phyloP scores from a whole-genome alignment of 2,113 vertebrate genomes.

The Cinclus mexicanus region DNA sequence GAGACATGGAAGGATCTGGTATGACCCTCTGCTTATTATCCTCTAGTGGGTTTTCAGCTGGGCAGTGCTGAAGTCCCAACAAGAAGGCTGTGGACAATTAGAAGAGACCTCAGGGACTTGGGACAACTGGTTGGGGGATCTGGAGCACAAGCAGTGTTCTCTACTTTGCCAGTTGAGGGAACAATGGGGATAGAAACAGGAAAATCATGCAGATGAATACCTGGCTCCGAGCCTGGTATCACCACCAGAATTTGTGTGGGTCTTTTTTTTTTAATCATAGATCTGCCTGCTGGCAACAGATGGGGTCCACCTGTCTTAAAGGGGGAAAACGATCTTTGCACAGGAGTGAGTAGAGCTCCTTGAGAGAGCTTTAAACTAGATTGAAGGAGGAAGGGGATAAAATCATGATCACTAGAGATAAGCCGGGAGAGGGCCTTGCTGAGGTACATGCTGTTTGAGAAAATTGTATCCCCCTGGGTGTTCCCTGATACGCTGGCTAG shows the following conservation, averaged over 20 bases:
- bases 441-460: too few relatives aligned
- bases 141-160: background rate
- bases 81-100: background rate
- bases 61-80: background rate
- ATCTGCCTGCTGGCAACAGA: background rate
- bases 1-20: background rate
- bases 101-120: background rate
- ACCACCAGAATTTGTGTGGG: background rate
- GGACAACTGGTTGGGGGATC: background rate
- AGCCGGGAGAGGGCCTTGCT: background rate
- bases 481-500: too few relatives aligned
- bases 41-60: background rate
- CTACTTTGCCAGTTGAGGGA: background rate
- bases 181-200: background rate
- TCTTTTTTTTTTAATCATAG: background rate
- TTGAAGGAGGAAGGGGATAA: background rate
- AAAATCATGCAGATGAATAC: background rate
- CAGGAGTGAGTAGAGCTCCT: background rate
- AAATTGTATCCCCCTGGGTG: too few relatives aligned
- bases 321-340: background rate
- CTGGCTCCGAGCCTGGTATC: background rate
- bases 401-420: background rate
- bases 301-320: background rate
- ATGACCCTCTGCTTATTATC: background rate
- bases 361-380: background rate